phyloP scores from a whole-genome alignment of 2,797 vertebrate genomes.

The Sebastes diaconus region DNA sequence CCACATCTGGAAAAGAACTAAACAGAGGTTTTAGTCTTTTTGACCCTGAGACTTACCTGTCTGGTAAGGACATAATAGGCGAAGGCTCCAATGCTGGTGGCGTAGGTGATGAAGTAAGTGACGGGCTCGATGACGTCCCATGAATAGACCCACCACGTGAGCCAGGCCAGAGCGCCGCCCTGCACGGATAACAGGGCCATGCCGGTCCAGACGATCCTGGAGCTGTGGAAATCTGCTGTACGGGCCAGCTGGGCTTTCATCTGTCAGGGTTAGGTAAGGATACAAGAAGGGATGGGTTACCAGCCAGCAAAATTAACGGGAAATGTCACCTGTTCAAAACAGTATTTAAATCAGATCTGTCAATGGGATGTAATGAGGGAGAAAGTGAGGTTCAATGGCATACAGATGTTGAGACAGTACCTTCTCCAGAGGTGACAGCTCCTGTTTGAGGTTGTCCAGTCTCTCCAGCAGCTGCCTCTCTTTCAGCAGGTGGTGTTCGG shows the following conservation, averaged over 20 bases:
- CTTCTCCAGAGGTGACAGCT: constrained; percentile 91
- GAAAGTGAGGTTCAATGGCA: background rate
- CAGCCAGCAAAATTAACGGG: background rate
- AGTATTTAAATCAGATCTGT: background rate
- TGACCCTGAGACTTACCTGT: constrained; percentile 76
- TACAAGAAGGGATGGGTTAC: background rate
- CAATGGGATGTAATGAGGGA: background rate
- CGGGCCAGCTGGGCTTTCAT: constrained; percentile 82
- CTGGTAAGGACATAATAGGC: constrained; percentile 92
- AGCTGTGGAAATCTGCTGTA: constrained; percentile 80
- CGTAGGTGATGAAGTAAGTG: constrained; percentile 94
- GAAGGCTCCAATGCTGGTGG: constrained; percentile 90
- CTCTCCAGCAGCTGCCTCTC: constrained; percentile 87
- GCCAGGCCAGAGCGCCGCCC: constrained; percentile 92
- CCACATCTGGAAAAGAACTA: background rate
- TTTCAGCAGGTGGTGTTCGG: constrained; percentile 85
- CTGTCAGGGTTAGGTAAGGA: constrained; percentile 66
- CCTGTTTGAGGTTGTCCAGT: constrained; percentile 85
- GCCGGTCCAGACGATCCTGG: constrained; percentile 86
- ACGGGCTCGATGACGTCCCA: constrained; percentile 99
- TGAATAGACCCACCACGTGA: constrained; percentile 98
- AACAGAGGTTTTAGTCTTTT: too few species aligned
- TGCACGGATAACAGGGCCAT: constrained; percentile 91
- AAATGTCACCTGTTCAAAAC: background rate
- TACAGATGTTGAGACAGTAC: constrained; percentile 62